Evolutionary conservation across 2,888 invertebrate species (phyloP), one percentile per base, ranked within the genome.

Genomic region (Leucophenga montana): DNA sequence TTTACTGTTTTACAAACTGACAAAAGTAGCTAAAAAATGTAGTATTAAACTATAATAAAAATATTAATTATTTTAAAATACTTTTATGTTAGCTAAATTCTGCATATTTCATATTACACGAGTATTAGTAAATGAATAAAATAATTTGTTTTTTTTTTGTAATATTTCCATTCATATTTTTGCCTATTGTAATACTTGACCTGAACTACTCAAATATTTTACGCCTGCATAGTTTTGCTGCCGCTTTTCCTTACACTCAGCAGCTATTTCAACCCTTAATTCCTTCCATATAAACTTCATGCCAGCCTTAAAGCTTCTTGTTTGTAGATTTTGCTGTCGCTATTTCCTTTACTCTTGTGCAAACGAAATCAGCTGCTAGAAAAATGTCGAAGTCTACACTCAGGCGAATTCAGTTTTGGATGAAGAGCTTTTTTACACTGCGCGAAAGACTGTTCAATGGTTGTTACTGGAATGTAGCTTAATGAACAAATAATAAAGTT

Each of bases 371-470:
- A 66, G 46, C 53, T 48, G 65, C 64, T 61, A n/a, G 53, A 20
- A 13, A 20, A 18, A n/a, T n/a, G 56, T 4, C 16, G 69, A 77
- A 69, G 71, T 79, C 80, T 79, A 71, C 83, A 79, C 64, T 61
- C 16, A 27, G 33, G 31, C 59, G 57, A 22, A 54, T 56, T 50
- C 57, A 54, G 14, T 54, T 65, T 9, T 20, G 16, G 22, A 8
- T 46, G n/a, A 33, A 8, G 44, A 81, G 84, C 84, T 84, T 80
- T 81, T 53, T 18, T 72, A n/a, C 79, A 79, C 77, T 75, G 76
- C 14, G 22, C 8, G 27, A 16, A 61, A 39, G n/a, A n/a, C n/a
- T n/a, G n/a, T n/a, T n/a, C n/a, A n/a, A n/a, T n/a, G n/a, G n/a
- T n/a, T n/a, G n/a, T n/a, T n/a, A n/a, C n/a, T n/a, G n/a, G n/a